Conservation (phyloP, 2,113 vertebrate genomes). For the Notothenia rossii region DNA sequence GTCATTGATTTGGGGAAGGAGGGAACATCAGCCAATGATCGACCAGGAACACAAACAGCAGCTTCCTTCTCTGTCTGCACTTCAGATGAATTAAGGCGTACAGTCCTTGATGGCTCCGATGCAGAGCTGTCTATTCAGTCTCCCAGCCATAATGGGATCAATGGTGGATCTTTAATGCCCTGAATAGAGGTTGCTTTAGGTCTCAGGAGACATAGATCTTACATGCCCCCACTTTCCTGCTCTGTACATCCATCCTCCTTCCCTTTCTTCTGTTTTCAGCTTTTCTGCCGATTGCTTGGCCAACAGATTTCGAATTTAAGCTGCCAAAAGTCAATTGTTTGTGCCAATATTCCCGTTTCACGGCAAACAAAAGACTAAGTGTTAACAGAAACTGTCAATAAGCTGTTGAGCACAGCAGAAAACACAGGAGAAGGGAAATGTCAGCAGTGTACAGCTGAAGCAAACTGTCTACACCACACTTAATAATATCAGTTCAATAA, state of each 20-base stretch:
- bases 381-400: constrained; percentile 31
- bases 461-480: neutral
- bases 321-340: constrained; percentile 1
- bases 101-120: constrained; percentile 33
- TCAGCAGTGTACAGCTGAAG: neutral
- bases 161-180: constrained; percentile 57
- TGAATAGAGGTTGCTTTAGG: constrained; percentile 41
- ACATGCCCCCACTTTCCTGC: neutral
- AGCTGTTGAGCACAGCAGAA: constrained; percentile 23
- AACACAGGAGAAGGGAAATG: too few species aligned
- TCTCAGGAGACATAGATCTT: constrained; percentile 30
- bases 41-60: constrained; percentile 27
- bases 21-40: constrained; percentile 29
- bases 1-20: constrained; percentile 51
- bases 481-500: neutral
- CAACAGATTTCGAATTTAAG: constrained; percentile 11
- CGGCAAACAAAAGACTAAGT: constrained; percentile 23
- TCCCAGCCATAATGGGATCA: constrained; percentile 60
- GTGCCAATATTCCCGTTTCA: constrained; percentile 7
- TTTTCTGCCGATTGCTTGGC: neutral
- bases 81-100: constrained; percentile 67
- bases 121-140: constrained; percentile 54
- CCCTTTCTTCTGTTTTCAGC: neutral
- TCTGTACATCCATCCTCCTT: neutral
- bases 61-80: constrained; percentile 17